phyloP scores from a whole-genome alignment of 2,888 invertebrate species.

The Erebia ligea region DNA sequence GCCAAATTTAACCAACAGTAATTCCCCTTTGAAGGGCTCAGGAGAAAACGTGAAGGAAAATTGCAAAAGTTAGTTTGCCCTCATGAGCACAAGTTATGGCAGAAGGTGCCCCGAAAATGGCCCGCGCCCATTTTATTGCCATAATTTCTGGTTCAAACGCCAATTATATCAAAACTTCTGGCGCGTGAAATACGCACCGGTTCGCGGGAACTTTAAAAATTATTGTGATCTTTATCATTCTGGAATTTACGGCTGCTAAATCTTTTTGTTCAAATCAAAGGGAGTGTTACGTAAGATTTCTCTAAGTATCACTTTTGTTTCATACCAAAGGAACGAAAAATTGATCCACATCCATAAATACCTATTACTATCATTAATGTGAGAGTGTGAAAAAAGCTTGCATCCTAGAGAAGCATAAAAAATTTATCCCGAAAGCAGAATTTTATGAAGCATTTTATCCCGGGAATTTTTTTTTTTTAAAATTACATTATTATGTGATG shows the following conservation, averaged over 20 bases:
- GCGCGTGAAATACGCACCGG: conserved; percentile 39
- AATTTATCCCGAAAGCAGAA: no score
- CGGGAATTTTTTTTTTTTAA: no score
- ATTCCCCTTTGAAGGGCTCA: conserved; percentile 78
- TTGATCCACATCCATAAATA: no score
- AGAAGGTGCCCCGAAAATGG: conserved; percentile 58
- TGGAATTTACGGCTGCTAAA: conserved; percentile 36
- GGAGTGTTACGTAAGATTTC: not conserved
- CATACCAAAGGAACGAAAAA: not conserved
- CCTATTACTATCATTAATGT: no score
- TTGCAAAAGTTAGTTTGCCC: conserved; percentile 79
- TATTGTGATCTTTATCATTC: conserved; percentile 42
- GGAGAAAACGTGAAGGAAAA: conserved; percentile 71
- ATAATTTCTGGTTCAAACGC: conserved; percentile 52
- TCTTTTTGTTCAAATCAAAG: conserved; percentile 15
- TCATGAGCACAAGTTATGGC: conserved; percentile 71
- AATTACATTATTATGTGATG: not conserved
- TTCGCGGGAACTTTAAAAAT: conserved; percentile 41
- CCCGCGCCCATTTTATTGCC: conserved; percentile 49
- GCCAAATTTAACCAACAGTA: conserved; percentile 80
- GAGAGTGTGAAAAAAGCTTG: no score
- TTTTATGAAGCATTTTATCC: no score
- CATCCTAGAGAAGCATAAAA: no score
- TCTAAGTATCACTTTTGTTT: not conserved
- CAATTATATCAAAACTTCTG: conserved; percentile 54